phyloP scores from a whole-genome alignment of 1,140 invertebrate species.

The Zaprionus ornatus region DNA sequence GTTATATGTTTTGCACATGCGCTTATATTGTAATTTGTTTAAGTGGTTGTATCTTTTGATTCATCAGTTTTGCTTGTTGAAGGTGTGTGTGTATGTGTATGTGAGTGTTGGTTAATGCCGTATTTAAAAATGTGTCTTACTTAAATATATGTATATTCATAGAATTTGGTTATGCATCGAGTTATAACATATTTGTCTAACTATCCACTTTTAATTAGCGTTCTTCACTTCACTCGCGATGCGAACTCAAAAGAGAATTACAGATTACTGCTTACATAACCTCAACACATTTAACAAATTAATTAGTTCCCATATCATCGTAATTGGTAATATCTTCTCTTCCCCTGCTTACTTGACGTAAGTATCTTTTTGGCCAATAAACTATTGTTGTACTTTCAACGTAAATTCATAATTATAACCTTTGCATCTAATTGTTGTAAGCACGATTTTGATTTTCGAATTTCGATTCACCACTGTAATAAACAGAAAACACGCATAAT shows the following conservation, averaged over 20 bases:
- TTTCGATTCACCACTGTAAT: conserved; percentile 23
- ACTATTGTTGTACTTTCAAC: conserved; percentile 77
- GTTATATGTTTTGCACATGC: conserved; percentile 75
- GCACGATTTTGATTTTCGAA: conserved; percentile 68
- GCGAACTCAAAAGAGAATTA: conserved; percentile 70
- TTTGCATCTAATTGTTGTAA: conserved; percentile 70
- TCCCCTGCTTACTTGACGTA: background rate
- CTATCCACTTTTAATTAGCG: conserved; percentile 72
- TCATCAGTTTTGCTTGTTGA: conserved; percentile 65
- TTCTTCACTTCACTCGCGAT: conserved; percentile 61
- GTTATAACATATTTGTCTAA: conserved; percentile 80
- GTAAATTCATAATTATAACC: conserved; percentile 75
- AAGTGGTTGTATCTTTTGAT: conserved; percentile 71
- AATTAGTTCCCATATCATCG: conserved; percentile 33
- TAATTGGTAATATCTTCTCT: conserved; percentile 6
- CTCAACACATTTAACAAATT: conserved; percentile 72
- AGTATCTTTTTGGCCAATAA: conserved; percentile 70
- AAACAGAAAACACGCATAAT: conserved; percentile 17
- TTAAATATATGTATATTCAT: conserved; percentile 37
- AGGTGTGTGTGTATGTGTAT: conserved; percentile 20
- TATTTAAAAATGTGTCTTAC: conserved; percentile 47
- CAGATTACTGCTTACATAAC: conserved; percentile 56
- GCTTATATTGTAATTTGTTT: conserved; percentile 78
- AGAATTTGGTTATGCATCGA: conserved; percentile 69
- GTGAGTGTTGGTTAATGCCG: conserved; percentile 11